Evolutionary conservation across 2,797 vertebrate species (phyloP).

Genomic region (Carcharodon carcharias): DNA sequence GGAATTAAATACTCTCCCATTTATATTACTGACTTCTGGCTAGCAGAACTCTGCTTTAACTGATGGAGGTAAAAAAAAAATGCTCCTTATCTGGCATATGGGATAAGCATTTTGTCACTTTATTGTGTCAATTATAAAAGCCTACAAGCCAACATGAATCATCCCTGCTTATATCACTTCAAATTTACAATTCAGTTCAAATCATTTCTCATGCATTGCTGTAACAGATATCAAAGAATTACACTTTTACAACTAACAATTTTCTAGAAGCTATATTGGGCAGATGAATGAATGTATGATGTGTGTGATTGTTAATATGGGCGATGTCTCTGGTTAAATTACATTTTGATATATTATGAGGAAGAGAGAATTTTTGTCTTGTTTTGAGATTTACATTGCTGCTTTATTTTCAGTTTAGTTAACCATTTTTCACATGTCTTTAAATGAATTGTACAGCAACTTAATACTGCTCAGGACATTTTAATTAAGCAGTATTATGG

Average conservation of each 20-base stretch:
- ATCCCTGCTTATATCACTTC: background rate
- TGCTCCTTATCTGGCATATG: background rate
- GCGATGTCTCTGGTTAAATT: background rate
- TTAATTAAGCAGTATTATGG: background rate
- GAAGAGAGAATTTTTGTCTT: background rate
- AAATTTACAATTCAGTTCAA: background rate
- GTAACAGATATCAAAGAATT: background rate
- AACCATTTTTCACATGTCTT: background rate
- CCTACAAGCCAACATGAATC: background rate
- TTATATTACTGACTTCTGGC: background rate
- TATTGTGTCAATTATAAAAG: background rate
- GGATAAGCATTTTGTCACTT: background rate
- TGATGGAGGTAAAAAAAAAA: background rate
- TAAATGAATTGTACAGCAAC: background rate
- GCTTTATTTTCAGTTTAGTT: background rate
- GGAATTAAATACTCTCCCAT: background rate
- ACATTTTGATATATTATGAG: background rate
- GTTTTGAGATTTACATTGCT: background rate
- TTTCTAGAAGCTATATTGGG: background rate
- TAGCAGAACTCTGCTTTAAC: background rate
- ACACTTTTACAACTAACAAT: background rate
- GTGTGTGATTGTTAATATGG: background rate
- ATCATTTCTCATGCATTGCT: background rate
- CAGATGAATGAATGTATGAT: background rate
- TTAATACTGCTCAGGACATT: background rate